These are phyloP conservation scores for Hirtodrosophila confusa DNA, from an alignment of 2,888 invertebrate genomes.

Conservation along the genomic window DNA sequence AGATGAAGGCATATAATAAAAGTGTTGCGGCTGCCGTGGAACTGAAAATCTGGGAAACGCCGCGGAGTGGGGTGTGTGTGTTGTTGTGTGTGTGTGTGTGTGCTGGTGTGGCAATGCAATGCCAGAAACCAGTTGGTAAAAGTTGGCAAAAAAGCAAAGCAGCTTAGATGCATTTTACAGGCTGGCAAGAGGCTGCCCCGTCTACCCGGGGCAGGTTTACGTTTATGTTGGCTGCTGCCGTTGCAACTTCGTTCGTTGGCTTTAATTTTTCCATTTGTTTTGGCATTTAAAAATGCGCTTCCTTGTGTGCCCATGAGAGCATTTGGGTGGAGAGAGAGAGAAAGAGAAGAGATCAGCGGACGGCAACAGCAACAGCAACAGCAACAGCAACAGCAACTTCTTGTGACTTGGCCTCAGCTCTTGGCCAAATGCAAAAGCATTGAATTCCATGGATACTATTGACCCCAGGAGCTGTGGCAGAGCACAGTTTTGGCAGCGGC, in stretches of 20 bases:
- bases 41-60: constrained; percentile 56
- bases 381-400: constrained; percentile 37
- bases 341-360: neutral
- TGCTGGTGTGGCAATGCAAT: constrained; percentile 50
- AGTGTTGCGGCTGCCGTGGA: constrained; percentile 76
- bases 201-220: constrained; percentile 24
- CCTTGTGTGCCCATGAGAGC: constrained; percentile 72
- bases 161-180: constrained; percentile 80
- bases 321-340: constrained; percentile 22
- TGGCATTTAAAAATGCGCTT: constrained; percentile 79
- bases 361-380: neutral
- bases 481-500: constrained; percentile 55
- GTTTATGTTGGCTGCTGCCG: constrained; percentile 36
- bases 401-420: constrained; percentile 62
- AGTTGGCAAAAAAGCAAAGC: constrained; percentile 74
- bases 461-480: constrained; percentile 64
- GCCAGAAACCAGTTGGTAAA: constrained; percentile 76
- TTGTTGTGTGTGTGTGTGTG: constrained; percentile 6
- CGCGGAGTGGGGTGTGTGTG: constrained; percentile 14
- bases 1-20: constrained; percentile 80
- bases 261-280: constrained; percentile 80
- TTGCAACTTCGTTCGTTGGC: constrained; percentile 72
- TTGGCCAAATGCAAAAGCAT: constrained; percentile 74
- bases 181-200: constrained; percentile 52
- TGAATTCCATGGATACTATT: constrained; percentile 78